A percentile compares a stretch with the other conserved stretches of the same genome.
Conservation (phyloP, 2,113 vertebrate species). For the Ceuthmochares aereus region DNA sequence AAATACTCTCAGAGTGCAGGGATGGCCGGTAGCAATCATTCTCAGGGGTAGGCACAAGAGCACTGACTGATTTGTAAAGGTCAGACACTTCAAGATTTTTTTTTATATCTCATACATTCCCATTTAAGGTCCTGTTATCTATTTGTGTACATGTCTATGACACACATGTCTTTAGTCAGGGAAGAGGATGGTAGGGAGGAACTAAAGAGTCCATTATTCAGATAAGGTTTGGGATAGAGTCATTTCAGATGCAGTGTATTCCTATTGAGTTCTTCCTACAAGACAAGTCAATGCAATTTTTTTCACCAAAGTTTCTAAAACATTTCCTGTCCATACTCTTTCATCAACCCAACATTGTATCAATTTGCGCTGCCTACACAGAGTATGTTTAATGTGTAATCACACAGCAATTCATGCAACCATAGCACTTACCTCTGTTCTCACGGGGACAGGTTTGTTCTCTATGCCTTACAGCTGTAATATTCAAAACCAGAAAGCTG, state of each 20-base stretch:
- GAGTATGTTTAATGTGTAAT: background rate
- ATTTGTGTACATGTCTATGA: background rate
- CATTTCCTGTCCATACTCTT: background rate
- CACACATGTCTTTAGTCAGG: background rate
- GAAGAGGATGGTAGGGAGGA: background rate
- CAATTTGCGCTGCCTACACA: background rate
- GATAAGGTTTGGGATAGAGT: background rate
- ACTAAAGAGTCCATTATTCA: background rate
- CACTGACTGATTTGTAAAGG: constrained; percentile 65
- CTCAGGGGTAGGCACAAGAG: background rate
- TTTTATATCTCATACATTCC: constrained; percentile 1
- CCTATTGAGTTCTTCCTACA: background rate
- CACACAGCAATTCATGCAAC: background rate
- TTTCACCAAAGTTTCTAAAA: background rate
- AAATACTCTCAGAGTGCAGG: constrained; percentile 5
- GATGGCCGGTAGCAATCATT: constrained; percentile 30
- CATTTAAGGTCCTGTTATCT: constrained; percentile 7
- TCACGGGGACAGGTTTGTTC: background rate
- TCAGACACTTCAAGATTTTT: constrained; percentile 37
- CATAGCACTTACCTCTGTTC: background rate
- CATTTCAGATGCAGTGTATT: background rate
- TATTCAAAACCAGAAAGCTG: background rate
- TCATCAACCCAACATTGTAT: background rate
- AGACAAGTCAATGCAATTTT: background rate
- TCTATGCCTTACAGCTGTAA: background rate